These are phyloP conservation scores for Lophotis ruficrista DNA, from an alignment of 2,113 vertebrate genomes.

Conservation along the genomic window DNA sequence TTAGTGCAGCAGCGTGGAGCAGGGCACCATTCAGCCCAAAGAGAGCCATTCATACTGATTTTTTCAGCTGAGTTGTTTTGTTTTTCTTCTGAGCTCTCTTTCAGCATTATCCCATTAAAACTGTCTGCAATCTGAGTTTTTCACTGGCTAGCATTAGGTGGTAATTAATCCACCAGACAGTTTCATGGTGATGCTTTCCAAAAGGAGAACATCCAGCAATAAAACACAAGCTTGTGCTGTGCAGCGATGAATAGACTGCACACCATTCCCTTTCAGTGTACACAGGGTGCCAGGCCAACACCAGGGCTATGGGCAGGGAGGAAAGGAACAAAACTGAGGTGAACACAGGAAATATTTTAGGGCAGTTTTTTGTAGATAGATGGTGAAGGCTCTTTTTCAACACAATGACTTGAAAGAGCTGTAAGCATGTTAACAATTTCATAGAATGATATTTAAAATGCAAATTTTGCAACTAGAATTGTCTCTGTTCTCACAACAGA, in stretches of 20 bases:
- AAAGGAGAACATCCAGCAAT: constrained; percentile 15
- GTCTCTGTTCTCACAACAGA: constrained; percentile 16
- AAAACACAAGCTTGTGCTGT: constrained; percentile 29
- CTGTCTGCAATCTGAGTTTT: constrained; percentile 12
- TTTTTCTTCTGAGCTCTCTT: constrained; percentile 22
- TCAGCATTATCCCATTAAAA: constrained; percentile 53
- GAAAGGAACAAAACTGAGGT: not conserved
- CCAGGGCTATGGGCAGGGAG: not conserved
- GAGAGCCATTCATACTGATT: constrained; percentile 1
- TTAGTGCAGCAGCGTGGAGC: not conserved
- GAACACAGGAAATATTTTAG: not conserved
- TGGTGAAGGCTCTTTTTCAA: not conserved
- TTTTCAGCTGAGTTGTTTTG: constrained; percentile 46
- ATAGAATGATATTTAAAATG: not conserved
- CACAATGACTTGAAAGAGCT: not conserved
- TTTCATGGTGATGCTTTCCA: not conserved
- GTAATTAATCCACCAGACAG: constrained; percentile 41
- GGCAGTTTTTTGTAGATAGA: not conserved
- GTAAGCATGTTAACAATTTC: not conserved
- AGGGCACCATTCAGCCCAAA: not conserved
- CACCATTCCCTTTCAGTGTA: not conserved
- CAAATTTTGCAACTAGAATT: not conserved
- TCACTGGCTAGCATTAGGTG: not conserved
- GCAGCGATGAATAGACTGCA: not conserved
- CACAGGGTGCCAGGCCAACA: not conserved